Conservation (phyloP, 2,113 vertebrate species). For the Pavo muticus region DNA sequence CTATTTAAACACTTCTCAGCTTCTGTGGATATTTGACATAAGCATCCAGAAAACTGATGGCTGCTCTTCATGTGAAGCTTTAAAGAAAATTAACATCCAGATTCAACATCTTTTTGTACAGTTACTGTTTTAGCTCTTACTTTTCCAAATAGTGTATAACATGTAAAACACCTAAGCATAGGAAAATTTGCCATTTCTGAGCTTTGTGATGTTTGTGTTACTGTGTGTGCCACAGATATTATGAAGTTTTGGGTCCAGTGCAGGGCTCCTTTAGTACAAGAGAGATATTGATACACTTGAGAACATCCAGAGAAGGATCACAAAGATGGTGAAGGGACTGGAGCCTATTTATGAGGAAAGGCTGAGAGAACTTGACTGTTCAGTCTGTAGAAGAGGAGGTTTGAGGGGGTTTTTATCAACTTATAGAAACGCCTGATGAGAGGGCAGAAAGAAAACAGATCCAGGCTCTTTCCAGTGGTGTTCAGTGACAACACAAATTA, state of each 20-base stretch:
- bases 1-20: neutral
- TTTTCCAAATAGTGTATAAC: neutral
- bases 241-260: neutral
- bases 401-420: neutral
- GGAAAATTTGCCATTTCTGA: neutral
- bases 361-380: neutral
- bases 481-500: neutral
- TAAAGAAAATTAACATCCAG: neutral
- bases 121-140: neutral
- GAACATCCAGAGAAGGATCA: rapidly evolving
- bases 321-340: neutral
- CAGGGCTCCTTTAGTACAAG: neutral
- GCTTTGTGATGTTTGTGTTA: no score
- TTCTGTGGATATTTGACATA: neutral
- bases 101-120: neutral
- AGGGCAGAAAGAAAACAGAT: neutral
- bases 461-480: neutral
- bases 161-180: neutral
- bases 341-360: neutral
- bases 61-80: neutral
- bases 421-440: neutral
- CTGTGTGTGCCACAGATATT: no score
- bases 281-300: neutral
- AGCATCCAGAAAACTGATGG: neutral
- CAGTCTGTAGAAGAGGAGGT: neutral